phyloP scores from a whole-genome alignment of 2,113 vertebrate species.

The Triplophysa tibetana region DNA sequence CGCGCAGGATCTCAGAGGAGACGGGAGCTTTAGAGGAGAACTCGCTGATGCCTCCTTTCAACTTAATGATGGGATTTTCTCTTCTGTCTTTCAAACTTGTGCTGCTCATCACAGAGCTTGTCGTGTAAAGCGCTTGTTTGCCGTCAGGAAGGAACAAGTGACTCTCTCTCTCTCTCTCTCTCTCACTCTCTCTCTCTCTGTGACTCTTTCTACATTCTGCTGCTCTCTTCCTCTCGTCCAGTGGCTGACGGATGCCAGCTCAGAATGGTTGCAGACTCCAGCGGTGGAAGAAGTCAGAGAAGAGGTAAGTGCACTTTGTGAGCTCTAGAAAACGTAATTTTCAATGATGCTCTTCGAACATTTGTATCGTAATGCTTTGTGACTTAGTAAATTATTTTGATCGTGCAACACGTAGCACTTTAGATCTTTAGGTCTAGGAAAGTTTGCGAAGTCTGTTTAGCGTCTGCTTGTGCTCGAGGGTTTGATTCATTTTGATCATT shows the following conservation, averaged over 20 bases:
- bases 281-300: slow-evolving; percentile 82
- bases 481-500: not conserved
- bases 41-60: slow-evolving; percentile 39
- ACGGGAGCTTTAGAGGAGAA: slow-evolving; percentile 39
- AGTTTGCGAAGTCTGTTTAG: not conserved
- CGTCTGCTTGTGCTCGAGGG: not conserved
- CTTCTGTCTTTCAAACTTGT: slow-evolving; percentile 48
- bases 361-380: not conserved
- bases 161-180: slow-evolving; percentile 62
- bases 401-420: slow-evolving; percentile 2
- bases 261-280: slow-evolving; percentile 75
- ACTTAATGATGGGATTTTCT: slow-evolving; percentile 50
- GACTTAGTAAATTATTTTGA: not conserved
- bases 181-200: too few species aligned
- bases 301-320: slow-evolving; percentile 80
- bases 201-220: slow-evolving; percentile 49
- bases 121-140: slow-evolving; percentile 68
- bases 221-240: slow-evolving; percentile 69
- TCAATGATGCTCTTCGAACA: not conserved
- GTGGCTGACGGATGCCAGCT: slow-evolving; percentile 81
- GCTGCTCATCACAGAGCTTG: slow-evolving; percentile 57
- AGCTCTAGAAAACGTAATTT: not conserved
- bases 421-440: not conserved
- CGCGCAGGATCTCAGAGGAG: slow-evolving; percentile 39
- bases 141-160: slow-evolving; percentile 70